A percentile compares a stretch with the other conserved stretches of the same genome.
These are phyloP conservation scores for Ascaphus truei DNA, from an alignment of 2,113 vertebrate species.

Conservation along the genomic window DNA sequence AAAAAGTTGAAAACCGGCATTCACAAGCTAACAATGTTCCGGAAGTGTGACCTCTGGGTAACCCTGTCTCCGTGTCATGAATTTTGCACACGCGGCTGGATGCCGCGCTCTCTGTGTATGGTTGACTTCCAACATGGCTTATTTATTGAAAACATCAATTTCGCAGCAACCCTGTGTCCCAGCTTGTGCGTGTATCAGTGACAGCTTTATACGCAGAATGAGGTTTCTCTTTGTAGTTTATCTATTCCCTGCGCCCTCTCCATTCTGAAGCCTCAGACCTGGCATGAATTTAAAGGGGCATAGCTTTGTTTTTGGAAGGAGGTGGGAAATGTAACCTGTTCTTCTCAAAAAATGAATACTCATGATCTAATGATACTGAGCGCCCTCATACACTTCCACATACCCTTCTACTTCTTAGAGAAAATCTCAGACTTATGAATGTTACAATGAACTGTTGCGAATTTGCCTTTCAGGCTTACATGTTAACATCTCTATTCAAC, in stretches of 20 bases:
- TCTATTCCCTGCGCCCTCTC: not conserved
- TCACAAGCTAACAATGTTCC: too few species aligned
- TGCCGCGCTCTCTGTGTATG: not conserved
- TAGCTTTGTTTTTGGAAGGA: not conserved
- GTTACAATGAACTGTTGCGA: too few species aligned
- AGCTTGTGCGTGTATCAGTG: not conserved
- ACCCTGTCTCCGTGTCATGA: constrained; percentile 9
- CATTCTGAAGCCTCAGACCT: not conserved
- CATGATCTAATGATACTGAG: too few species aligned
- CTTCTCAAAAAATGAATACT: too few species aligned
- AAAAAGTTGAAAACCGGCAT: too few species aligned
- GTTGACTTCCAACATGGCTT: constrained; percentile 33
- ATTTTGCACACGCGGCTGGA: constrained; percentile 15
- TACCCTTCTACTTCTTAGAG: too few species aligned
- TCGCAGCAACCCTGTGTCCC: not conserved
- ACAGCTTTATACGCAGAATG: not conserved
- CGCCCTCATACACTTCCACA: too few species aligned
- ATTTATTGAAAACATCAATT: constrained; percentile 38
- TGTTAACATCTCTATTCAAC: too few species aligned
- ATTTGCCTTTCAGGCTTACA: too few species aligned
- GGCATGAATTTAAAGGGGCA: not conserved
- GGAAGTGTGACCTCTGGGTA: constrained; percentile 13
- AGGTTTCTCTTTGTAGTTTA: not conserved
- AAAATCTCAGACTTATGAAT: too few species aligned
- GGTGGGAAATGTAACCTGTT: too few species aligned